These are phyloP conservation scores for Myotis vivesi DNA, from an alignment of 2,797 vertebrate species.

Conservation along the genomic window DNA sequence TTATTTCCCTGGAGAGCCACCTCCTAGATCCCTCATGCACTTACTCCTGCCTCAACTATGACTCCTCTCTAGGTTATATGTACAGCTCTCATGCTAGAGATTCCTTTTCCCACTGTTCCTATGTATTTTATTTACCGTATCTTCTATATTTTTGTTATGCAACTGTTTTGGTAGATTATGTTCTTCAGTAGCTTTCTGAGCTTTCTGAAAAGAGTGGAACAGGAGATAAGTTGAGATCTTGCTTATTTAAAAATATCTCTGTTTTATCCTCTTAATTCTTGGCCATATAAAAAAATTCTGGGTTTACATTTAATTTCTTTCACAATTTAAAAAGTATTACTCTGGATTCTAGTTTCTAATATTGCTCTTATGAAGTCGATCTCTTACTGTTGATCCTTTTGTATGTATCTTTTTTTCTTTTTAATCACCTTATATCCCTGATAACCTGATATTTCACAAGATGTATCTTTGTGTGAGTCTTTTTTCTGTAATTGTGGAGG, in stretches of 20 bases:
- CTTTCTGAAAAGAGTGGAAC: background rate
- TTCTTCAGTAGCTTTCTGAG: background rate
- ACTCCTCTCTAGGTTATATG: background rate
- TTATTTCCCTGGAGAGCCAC: background rate
- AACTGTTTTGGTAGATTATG: constrained; percentile 5
- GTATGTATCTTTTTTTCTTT: background rate
- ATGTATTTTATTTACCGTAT: background rate
- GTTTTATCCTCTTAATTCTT: background rate
- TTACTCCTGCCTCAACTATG: background rate
- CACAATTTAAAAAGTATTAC: constrained; percentile 29
- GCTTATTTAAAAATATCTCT: background rate
- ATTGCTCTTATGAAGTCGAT: background rate
- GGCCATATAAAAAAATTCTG: background rate
- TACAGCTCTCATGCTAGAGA: background rate
- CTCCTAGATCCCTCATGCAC: background rate
- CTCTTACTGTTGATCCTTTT: background rate
- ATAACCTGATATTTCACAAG: background rate
- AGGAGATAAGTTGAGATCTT: constrained; percentile 5
- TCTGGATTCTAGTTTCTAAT: constrained; percentile 1
- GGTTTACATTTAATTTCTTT: constrained; percentile 32
- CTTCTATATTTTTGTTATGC: background rate
- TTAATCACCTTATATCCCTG: background rate
- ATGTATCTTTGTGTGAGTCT: background rate
- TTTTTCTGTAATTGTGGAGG: background rate
- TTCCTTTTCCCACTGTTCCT: background rate